Percentiles rank a stretch among this genome's conserved stretches.
Conservation (phyloP, 2,888 invertebrate genomes). For the Cataglyphis albicans region DNA sequence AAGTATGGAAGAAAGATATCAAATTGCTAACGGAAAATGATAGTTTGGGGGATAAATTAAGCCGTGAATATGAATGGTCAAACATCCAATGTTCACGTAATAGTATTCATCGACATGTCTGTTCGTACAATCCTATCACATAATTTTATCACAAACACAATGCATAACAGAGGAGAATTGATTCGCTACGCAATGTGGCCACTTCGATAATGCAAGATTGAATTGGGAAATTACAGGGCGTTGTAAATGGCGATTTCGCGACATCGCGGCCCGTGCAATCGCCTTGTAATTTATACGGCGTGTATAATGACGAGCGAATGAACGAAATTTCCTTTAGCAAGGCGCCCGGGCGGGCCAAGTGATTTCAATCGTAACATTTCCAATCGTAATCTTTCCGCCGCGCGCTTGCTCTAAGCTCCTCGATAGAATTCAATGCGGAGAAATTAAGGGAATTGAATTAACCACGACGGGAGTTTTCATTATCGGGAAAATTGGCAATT, state of each 20-base stretch:
- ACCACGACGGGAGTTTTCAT: constrained; percentile 83
- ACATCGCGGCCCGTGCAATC: constrained; percentile 58
- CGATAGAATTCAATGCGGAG: constrained; percentile 80
- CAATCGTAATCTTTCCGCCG: constrained; percentile 77
- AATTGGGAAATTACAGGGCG: constrained; percentile 54
- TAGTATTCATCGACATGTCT: constrained; percentile 6
- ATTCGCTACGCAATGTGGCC: constrained; percentile 34
- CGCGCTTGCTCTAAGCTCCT: constrained; percentile 59
- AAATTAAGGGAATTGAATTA: constrained; percentile 84
- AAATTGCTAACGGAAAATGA: background rate
- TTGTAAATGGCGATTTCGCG: constrained; percentile 54
- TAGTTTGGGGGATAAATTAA: background rate
- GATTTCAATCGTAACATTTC: constrained; percentile 68
- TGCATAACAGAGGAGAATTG: constrained; percentile 22
- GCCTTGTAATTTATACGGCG: constrained; percentile 64
- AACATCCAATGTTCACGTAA: constrained; percentile 7
- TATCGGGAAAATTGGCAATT: constrained; percentile 85
- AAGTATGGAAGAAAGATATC: background rate
- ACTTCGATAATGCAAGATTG: constrained; percentile 51
- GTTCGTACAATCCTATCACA: constrained; percentile 18
- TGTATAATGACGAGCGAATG: constrained; percentile 55
- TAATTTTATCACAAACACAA: constrained; percentile 49
- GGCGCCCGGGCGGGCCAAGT: constrained; percentile 47
- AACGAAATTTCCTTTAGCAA: constrained; percentile 62
- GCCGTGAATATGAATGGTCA: background rate